These are phyloP conservation scores for Lottia scabra DNA, from an alignment of 2,888 invertebrate species.

Conservation along the genomic window DNA sequence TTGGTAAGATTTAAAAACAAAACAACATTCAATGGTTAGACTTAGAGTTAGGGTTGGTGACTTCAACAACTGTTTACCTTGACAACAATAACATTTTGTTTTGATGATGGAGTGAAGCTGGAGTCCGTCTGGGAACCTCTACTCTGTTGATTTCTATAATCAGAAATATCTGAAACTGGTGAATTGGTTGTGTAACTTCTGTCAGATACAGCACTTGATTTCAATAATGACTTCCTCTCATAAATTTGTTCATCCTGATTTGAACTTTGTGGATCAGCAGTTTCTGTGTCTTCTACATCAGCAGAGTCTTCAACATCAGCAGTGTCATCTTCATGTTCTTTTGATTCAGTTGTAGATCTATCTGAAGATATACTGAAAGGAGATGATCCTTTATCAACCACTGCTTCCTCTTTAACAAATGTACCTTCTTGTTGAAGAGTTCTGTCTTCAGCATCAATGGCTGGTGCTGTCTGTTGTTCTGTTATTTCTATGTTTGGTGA, in stretches of 20 bases:
- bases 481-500: background rate
- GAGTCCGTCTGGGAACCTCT: background rate
- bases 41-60: too few relatives aligned
- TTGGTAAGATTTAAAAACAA: too few relatives aligned
- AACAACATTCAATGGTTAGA: too few relatives aligned
- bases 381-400: background rate
- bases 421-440: background rate
- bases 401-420: too few relatives aligned
- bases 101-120: background rate
- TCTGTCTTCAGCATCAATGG: background rate
- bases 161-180: background rate
- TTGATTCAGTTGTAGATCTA: background rate
- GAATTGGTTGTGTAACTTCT: background rate
- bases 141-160: background rate
- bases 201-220: background rate
- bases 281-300: background rate
- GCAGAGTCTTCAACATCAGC: background rate
- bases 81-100: background rate
- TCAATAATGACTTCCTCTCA: background rate
- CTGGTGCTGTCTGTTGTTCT: background rate
- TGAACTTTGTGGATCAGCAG: background rate
- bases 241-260: too few relatives aligned
- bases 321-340: background rate
- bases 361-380: background rate
- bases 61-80: background rate